Evolutionary conservation across 2,797 vertebrate species (phyloP).

Genomic region (Amniataba percoides): DNA sequence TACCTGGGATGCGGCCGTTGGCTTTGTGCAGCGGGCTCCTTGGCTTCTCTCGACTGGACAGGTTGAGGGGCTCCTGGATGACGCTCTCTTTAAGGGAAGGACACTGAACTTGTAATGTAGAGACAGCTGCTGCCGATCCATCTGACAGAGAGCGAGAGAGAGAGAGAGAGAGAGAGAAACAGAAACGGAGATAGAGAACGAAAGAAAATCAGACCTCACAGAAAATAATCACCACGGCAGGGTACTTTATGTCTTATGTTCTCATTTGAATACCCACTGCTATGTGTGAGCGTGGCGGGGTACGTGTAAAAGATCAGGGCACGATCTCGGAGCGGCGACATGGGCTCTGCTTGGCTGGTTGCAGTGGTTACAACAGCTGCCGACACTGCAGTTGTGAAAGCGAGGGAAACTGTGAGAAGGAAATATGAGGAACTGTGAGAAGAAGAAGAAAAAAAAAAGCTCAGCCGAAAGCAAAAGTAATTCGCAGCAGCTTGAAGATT

Average conservation of each 20-base stretch:
- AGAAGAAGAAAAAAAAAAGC: conserved; percentile 21
- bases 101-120: conserved; percentile 9
- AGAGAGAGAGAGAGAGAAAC: not conserved
- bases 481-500: conserved; percentile 3
- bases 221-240: not conserved
- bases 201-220: not conserved
- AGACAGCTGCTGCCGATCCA: conserved; percentile 24
- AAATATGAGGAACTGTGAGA: conserved; percentile 61
- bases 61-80: conserved; percentile 81
- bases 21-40: conserved; percentile 65
- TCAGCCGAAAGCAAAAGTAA: conserved; percentile 77
- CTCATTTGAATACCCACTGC: conserved; percentile 47
- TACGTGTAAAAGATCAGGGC: conserved; percentile 6
- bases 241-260: not conserved
- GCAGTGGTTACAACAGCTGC: conserved; percentile 14
- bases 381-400: conserved; percentile 13
- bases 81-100: conserved; percentile 16
- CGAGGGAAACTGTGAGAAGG: conserved; percentile 37
- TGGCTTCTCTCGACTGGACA: conserved; percentile 75
- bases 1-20: conserved; percentile 91
- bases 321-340: conserved; percentile 31
- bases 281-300: conserved; percentile 19
- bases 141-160: conserved; percentile 20
- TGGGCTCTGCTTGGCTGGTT: conserved; percentile 24
- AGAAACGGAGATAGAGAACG: too few relatives aligned